These are phyloP conservation scores for Bergia sp. DNA, from an alignment of 92 coral and sea anemone species.

Conservation along the genomic window DNA sequence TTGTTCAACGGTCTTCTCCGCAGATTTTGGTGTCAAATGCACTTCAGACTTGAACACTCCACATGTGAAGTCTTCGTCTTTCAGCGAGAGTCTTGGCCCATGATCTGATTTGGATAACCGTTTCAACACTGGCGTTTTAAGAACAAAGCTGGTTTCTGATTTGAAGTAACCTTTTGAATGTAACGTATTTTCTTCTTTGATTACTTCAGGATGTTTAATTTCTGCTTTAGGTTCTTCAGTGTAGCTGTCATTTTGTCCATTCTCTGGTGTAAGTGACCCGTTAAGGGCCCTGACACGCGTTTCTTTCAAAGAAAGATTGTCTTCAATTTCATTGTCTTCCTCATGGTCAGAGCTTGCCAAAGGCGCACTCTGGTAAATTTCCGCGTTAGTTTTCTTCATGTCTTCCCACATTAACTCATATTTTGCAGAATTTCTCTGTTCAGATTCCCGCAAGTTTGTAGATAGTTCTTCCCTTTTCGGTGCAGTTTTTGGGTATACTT, in stretches of 20 bases:
- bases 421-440: constrained; percentile 29
- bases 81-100: constrained; percentile 10
- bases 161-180: background rate
- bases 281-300: background rate
- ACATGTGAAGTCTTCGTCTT: background rate
- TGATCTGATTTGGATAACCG: constrained; percentile 17
- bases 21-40: background rate
- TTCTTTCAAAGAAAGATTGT: background rate
- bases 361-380: constrained; percentile 10
- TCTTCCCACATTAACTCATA: constrained; percentile 31
- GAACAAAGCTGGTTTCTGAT: constrained; percentile 6
- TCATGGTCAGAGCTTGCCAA: background rate
- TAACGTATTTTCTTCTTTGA: background rate
- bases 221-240: background rate
- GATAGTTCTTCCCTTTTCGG: background rate
- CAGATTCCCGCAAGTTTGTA: background rate
- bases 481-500: background rate
- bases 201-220: background rate
- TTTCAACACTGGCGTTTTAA: constrained; percentile 3
- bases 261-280: background rate
- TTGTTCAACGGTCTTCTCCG: background rate
- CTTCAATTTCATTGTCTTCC: background rate
- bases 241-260: background rate
- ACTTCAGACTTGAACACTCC: constrained; percentile 28
- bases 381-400: background rate